Conservation (phyloP, 64 coral and sea anemone genomes). For the Actinia tenebrosa region DNA sequence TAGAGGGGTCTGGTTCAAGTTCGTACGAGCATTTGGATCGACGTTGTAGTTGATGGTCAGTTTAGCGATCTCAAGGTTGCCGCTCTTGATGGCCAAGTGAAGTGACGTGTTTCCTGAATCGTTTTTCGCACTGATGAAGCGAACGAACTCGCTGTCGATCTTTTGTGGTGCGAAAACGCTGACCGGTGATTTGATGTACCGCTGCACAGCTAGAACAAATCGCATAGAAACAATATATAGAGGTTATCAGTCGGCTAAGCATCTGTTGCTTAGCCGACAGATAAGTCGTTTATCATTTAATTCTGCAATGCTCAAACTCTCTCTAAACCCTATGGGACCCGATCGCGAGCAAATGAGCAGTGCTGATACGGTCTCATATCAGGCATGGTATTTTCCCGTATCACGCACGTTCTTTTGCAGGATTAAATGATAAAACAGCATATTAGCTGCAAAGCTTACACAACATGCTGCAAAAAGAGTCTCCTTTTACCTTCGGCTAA, state of each 20-base stretch:
- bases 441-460: neutral
- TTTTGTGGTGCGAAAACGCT: neutral
- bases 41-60: constrained; percentile 41
- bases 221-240: neutral
- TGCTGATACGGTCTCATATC: too few species aligned
- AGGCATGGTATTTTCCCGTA: too few species aligned
- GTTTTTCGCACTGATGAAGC: constrained; percentile 32
- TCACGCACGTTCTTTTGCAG: too few species aligned
- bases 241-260: too few species aligned
- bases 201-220: neutral
- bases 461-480: too few species aligned
- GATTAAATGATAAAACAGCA: neutral
- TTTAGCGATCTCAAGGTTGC: constrained; percentile 56
- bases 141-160: neutral
- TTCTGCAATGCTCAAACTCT: too few species aligned
- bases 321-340: too few species aligned
- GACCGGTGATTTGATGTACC: constrained; percentile 13
- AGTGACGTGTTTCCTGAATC: constrained; percentile 44
- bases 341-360: too few species aligned
- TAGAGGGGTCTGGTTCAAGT: constrained; percentile 51
- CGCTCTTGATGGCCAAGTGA: constrained; percentile 60
- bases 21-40: constrained; percentile 32
- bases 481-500: too few species aligned
- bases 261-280: too few species aligned
- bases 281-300: too few species aligned